Percentiles rank a stretch among this genome's conserved stretches.
Evolutionary conservation across 37 sponge, comb jelly and placozoan genomes (phyloP).

Genomic region (Beroe forskalii): DNA sequence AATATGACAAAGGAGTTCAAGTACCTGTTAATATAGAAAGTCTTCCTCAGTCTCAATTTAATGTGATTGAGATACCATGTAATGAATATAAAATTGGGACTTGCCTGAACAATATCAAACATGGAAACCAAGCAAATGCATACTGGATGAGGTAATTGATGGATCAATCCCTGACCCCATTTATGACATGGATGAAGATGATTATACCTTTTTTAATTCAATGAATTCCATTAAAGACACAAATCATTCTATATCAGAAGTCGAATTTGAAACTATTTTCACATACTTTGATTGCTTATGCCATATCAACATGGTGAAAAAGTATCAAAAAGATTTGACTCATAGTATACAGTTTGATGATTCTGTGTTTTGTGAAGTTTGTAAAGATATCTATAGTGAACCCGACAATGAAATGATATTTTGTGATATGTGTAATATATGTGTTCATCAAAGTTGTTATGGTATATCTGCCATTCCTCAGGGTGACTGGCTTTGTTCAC

Average conservation of each 20-base stretch:
- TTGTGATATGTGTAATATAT: slow-evolving; percentile 95
- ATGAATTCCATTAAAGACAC: not conserved
- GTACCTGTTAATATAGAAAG: slow-evolving; percentile 69
- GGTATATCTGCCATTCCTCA: slow-evolving; percentile 83
- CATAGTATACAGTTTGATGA: slow-evolving; percentile 89
- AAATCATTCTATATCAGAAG: not conserved
- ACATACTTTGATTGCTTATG: not conserved
- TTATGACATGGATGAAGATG: slow-evolving; percentile 63
- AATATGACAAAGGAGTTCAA: slow-evolving; percentile 99
- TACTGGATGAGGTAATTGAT: not conserved
- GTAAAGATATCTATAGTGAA: slow-evolving; percentile 89
- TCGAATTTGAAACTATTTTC: slow-evolving; percentile 14
- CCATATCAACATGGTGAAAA: slow-evolving; percentile 12
- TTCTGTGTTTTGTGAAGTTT: slow-evolving; percentile 87
- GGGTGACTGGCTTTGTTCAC: slow-evolving; percentile 86
- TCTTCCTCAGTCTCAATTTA: slow-evolving; percentile 16
- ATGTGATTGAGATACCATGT: not conserved
- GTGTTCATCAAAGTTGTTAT: slow-evolving; percentile 99
- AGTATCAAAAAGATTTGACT: slow-evolving; percentile 44
- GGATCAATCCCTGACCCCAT: not conserved
- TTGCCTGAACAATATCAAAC: slow-evolving; percentile 1
- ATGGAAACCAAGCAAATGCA: not conserved
- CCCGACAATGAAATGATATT: slow-evolving; percentile 96
- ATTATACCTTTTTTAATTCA: not conserved
- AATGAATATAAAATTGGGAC: not conserved